phyloP scores from a whole-genome alignment of 2,113 vertebrate genomes.

The Microcebus griseorufus region DNA sequence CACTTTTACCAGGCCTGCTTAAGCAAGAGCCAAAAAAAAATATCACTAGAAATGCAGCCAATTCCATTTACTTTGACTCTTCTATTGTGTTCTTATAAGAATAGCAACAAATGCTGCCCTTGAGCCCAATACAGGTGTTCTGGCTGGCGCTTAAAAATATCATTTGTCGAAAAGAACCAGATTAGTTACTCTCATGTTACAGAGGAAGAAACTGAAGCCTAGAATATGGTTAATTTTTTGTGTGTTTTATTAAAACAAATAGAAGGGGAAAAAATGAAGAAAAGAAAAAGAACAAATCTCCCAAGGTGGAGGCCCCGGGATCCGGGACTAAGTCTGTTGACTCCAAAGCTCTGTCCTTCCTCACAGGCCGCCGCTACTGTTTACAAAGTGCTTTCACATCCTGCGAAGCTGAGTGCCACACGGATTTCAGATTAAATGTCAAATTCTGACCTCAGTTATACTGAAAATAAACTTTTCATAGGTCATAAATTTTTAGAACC shows the following conservation, averaged over 20 bases:
- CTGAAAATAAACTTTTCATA: constrained; percentile 53
- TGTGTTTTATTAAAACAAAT: not conserved
- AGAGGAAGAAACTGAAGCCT: not conserved
- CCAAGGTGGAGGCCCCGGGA: not conserved
- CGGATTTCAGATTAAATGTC: constrained; percentile 30
- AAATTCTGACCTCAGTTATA: constrained; percentile 33
- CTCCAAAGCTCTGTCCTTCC: not conserved
- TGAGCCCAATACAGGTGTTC: not conserved
- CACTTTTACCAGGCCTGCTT: not conserved
- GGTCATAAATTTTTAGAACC: constrained; percentile 59
- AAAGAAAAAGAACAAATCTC: not conserved
- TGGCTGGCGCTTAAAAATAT: not conserved
- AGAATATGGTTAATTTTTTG: not conserved
- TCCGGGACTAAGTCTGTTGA: not conserved
- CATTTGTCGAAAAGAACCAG: not conserved
- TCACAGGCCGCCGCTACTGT: not conserved
- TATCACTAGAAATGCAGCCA: not conserved
- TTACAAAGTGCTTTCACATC: not conserved
- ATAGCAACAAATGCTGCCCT: not conserved
- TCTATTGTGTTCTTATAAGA: not conserved
- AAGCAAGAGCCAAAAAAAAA: not conserved
- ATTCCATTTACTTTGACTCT: not conserved
- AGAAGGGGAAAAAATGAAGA: not conserved
- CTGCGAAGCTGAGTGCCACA: not conserved
- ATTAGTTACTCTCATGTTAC: not conserved